phyloP scores from a whole-genome alignment of 1,140 invertebrate species.

The Cydia strobilella region DNA sequence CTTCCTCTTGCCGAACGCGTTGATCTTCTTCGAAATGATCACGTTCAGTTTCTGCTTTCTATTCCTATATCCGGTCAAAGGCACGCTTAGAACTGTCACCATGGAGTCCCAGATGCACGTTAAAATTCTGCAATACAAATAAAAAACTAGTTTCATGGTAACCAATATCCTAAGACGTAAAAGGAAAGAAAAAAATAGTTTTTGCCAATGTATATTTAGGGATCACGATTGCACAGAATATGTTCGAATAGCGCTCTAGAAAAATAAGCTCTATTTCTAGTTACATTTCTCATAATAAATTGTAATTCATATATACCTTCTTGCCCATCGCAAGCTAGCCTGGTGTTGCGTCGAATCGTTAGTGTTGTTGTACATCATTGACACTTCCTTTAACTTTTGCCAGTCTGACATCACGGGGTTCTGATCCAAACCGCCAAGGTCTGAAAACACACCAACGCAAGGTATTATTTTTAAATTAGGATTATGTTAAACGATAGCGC shows the following conservation, averaged over 20 bases:
- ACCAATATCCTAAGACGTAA: too few relatives aligned
- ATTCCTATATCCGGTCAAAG: conserved; percentile 83
- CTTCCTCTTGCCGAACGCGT: conserved; percentile 78
- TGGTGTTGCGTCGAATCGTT: conserved; percentile 77
- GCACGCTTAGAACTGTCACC: conserved; percentile 91
- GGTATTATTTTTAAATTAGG: too few relatives aligned
- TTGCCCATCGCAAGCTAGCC: conserved; percentile 74
- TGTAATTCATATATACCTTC: conserved; percentile 54
- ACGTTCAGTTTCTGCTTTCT: conserved; percentile 80
- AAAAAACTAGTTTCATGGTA: too few relatives aligned
- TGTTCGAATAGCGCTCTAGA: too few relatives aligned
- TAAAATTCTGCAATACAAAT: conserved; percentile 81
- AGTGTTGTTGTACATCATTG: conserved; percentile 83
- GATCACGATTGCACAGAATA: too few relatives aligned
- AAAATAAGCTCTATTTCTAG: background rate
- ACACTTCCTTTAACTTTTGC: conserved; percentile 88
- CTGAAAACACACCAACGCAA: conserved; percentile 67
- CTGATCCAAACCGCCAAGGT: conserved; percentile 90
- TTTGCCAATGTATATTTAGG: too few relatives aligned
- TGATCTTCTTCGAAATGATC: conserved; percentile 79
- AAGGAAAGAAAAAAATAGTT: too few relatives aligned
- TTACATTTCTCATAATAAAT: background rate
- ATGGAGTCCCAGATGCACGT: conserved; percentile 96
- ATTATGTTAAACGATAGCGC: too few relatives aligned
- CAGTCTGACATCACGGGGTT: conserved; percentile 92